Evolutionary conservation across 2,113 vertebrate species (phyloP).

Genomic region (Lathamus discolor): DNA sequence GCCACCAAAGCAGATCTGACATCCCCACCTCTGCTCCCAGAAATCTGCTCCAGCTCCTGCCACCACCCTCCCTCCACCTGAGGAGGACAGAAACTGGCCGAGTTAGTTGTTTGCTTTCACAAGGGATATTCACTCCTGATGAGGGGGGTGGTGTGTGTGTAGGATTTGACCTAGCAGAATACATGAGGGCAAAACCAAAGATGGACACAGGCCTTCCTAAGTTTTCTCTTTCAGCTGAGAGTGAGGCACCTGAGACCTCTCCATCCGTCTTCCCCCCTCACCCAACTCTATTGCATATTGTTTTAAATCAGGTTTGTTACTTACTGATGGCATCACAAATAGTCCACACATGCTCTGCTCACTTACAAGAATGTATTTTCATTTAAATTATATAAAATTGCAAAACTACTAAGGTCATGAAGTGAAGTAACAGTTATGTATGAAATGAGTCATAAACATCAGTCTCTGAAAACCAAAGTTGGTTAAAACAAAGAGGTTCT

Average conservation of each 20-base stretch:
- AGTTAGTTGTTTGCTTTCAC: fast-evolving
- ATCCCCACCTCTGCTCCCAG: fast-evolving
- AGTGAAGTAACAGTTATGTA: neutral
- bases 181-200: neutral
- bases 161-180: neutral
- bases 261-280: neutral
- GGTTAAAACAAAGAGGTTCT: neutral
- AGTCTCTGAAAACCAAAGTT: neutral
- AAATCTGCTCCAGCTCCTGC: neutral
- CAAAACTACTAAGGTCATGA: neutral
- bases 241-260: neutral
- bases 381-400: neutral
- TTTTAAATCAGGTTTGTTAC: neutral
- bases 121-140: neutral
- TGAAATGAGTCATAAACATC: neutral
- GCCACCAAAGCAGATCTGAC: fast-evolving
- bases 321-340: neutral
- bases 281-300: neutral
- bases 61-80: no score
- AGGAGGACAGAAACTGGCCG: neutral
- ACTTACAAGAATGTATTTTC: neutral
- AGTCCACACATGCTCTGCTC: neutral
- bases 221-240: neutral
- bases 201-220: neutral
- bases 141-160: fast-evolving